A percentile compares a stretch with the other conserved stretches of the same genome.
phyloP scores from a whole-genome alignment of 2,113 vertebrate species.

The Crotalus helleri region DNA sequence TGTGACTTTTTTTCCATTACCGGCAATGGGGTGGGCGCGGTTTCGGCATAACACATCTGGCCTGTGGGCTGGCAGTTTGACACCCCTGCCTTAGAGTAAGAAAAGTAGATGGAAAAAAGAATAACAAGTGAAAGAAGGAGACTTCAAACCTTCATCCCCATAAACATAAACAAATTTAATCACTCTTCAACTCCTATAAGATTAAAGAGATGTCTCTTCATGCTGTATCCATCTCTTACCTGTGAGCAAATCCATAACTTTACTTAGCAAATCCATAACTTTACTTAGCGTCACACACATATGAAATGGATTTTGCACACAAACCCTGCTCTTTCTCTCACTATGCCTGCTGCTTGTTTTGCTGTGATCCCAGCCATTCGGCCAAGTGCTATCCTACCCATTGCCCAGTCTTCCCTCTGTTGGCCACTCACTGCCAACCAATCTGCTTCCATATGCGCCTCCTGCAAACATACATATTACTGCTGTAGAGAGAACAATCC shows the following conservation, averaged over 20 bases:
- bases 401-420: neutral
- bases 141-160: neutral
- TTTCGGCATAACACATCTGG: too few relatives aligned
- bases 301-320: neutral
- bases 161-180: neutral
- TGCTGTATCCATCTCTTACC: neutral
- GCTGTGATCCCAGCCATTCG: neutral
- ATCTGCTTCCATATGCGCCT: neutral
- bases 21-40: too few relatives aligned
- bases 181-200: neutral
- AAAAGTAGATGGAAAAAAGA: neutral
- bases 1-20: too few relatives aligned
- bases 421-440: neutral
- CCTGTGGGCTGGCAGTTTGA: too few relatives aligned
- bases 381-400: neutral
- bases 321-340: neutral
- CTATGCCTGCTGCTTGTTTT: neutral
- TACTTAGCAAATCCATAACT: neutral
- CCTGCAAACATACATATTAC: neutral
- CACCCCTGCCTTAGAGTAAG: neutral
- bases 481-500: neutral
- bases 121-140: neutral
- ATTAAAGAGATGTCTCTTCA: neutral
- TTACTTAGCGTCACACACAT: neutral
- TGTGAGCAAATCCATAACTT: neutral